These are phyloP conservation scores for Heliconius congener DNA, from an alignment of 1,140 invertebrate species.

Conservation along the genomic window DNA sequence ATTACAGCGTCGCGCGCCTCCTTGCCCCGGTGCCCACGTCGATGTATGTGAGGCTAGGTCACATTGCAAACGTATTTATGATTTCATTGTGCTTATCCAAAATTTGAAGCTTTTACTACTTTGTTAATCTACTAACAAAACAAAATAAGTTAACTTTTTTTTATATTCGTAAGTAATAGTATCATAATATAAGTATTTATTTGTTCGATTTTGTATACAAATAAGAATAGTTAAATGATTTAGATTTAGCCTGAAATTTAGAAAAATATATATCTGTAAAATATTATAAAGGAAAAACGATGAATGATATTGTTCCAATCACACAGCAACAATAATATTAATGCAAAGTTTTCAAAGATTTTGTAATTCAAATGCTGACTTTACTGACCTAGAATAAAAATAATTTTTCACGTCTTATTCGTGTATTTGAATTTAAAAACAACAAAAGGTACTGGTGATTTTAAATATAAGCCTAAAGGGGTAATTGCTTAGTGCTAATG, in stretches of 20 bases:
- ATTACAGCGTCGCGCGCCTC: constrained; percentile 53
- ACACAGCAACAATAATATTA: too few species aligned
- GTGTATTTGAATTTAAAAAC: too few species aligned
- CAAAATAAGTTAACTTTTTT: background rate
- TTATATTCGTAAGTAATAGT: background rate
- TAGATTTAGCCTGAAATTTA: background rate
- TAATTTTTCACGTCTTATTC: too few species aligned
- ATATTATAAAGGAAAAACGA: too few species aligned
- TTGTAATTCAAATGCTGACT: too few species aligned
- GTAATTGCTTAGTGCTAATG: too few species aligned
- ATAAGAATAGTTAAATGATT: background rate
- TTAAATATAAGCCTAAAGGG: too few species aligned
- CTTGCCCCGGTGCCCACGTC: constrained; percentile 39
- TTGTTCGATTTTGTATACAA: background rate
- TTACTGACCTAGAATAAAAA: too few species aligned
- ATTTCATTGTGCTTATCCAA: background rate
- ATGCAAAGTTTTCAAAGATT: too few species aligned
- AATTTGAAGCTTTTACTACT: background rate
- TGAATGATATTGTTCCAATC: too few species aligned
- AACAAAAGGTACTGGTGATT: too few species aligned
- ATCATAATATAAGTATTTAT: background rate
- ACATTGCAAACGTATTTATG: constrained; percentile 11
- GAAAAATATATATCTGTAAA: too few species aligned
- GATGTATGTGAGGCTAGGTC: constrained; percentile 39
- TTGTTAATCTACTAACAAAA: background rate